Evolutionary conservation across 2,888 invertebrate species (phyloP).

Genomic region (Tinea pellionella): DNA sequence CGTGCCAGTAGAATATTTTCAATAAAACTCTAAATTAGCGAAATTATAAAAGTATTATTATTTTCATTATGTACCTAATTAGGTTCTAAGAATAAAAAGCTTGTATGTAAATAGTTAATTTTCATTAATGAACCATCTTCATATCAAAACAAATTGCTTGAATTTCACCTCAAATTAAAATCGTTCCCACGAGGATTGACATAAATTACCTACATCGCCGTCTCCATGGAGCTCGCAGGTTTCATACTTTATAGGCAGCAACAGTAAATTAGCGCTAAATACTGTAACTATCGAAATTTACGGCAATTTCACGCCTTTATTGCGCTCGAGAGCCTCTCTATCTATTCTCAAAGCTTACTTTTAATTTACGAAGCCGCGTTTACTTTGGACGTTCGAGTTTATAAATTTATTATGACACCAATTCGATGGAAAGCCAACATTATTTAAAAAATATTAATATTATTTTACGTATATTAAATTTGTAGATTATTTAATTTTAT

Average conservation of each 20-base stretch:
- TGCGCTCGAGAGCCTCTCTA: constrained; percentile 23
- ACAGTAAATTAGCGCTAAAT: constrained; percentile 27
- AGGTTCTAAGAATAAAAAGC: background rate
- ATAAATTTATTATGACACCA: background rate
- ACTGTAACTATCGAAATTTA: constrained; percentile 33
- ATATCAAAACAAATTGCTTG: constrained; percentile 6
- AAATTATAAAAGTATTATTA: too few species aligned
- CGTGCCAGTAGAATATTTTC: too few species aligned
- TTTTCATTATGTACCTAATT: too few species aligned
- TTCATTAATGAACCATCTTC: background rate
- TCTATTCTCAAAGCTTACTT: constrained; percentile 38
- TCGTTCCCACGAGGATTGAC: background rate
- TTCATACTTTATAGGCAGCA: constrained; percentile 11
- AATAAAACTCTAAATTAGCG: too few species aligned
- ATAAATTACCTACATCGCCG: constrained; percentile 4
- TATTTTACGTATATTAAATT: background rate
- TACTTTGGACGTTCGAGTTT: constrained; percentile 21
- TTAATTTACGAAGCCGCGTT: constrained; percentile 45
- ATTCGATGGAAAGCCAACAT: background rate
- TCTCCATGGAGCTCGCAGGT: constrained; percentile 20
- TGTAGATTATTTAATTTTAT: too few species aligned
- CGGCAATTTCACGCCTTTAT: constrained; percentile 27
- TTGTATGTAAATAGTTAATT: constrained; percentile 9
- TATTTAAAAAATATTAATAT: background rate
- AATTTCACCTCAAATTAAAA: constrained; percentile 1